Conservation (phyloP, 1,140 invertebrate genomes). For the Drosophila nannoptera region DNA sequence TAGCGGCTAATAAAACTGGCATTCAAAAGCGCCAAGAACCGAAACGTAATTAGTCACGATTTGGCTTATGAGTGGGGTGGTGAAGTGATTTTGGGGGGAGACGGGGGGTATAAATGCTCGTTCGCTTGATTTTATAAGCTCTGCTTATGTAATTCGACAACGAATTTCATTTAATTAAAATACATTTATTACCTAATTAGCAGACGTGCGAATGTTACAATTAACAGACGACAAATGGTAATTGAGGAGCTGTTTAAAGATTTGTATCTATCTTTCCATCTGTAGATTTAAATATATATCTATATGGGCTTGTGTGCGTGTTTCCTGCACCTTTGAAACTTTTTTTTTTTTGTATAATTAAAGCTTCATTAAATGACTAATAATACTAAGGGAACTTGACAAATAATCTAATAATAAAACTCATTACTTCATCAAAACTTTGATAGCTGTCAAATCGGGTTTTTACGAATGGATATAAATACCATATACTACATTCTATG, state of each 20-base stretch:
- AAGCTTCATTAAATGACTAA: slow-evolving; percentile 30
- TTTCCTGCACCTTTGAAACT: background rate
- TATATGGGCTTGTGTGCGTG: background rate
- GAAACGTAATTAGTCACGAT: slow-evolving; percentile 48
- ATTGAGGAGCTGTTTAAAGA: background rate
- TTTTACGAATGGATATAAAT: slow-evolving; percentile 35
- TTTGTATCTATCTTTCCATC: background rate
- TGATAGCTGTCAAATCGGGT: slow-evolving; percentile 42
- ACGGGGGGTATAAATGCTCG: slow-evolving; percentile 11
- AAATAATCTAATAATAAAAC: slow-evolving; percentile 58
- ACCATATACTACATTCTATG: slow-evolving; percentile 21
- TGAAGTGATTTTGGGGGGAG: background rate
- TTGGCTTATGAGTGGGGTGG: background rate
- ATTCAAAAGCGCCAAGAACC: slow-evolving; percentile 52
- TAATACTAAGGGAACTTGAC: slow-evolving; percentile 35
- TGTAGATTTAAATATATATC: too few species aligned
- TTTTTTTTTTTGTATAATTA: slow-evolving; percentile 2
- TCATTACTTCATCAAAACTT: slow-evolving; percentile 46
- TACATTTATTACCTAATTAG: slow-evolving; percentile 22
- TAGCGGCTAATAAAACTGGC: slow-evolving; percentile 50
- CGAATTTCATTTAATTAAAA: slow-evolving; percentile 46
- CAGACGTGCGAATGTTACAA: slow-evolving; percentile 7
- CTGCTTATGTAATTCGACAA: slow-evolving; percentile 29
- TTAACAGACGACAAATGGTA: background rate
- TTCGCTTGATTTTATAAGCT: slow-evolving; percentile 32